A percentile compares a stretch with the other conserved stretches of the same genome.
Conservation (phyloP, 1,140 invertebrate genomes). For the Telenomus remus region DNA sequence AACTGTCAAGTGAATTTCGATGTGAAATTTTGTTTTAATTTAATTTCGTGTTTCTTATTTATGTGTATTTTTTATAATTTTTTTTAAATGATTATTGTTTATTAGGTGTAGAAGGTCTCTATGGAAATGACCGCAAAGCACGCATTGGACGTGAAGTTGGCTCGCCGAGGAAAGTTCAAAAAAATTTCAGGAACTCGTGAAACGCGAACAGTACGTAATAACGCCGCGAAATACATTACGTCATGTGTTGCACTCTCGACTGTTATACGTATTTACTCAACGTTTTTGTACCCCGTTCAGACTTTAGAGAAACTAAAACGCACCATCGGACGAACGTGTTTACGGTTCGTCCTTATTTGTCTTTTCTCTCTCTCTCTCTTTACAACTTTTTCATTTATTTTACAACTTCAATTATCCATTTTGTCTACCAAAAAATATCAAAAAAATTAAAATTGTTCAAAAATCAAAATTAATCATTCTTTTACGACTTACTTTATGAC, state of each 20-base stretch:
- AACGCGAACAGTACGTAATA: constrained; percentile 34
- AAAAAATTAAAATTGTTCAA: too few species aligned
- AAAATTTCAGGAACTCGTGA: constrained; percentile 38
- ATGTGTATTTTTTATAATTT: too few species aligned
- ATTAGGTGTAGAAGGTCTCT: not conserved
- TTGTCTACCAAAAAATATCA: too few species aligned
- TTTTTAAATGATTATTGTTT: not conserved
- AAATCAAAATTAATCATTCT: too few species aligned
- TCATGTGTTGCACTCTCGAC: constrained; percentile 42
- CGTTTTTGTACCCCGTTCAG: constrained; percentile 48
- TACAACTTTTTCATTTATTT: constrained; percentile 3
- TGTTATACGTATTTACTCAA: constrained; percentile 37
- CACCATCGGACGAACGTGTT: constrained; percentile 32
- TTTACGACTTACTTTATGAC: too few species aligned
- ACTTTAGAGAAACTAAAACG: constrained; percentile 44
- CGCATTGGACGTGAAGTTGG: constrained; percentile 2
- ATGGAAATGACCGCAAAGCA: not conserved
- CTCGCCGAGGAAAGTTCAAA: constrained; percentile 27
- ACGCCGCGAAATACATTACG: constrained; percentile 41
- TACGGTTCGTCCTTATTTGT: constrained; percentile 27
- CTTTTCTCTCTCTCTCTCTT: not conserved
- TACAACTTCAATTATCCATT: too few species aligned
- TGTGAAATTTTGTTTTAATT: too few species aligned
- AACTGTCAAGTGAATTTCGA: too few species aligned
- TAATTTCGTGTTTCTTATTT: too few species aligned